phyloP scores from a whole-genome alignment of 2,113 vertebrate genomes.

The Trinectes maculatus region DNA sequence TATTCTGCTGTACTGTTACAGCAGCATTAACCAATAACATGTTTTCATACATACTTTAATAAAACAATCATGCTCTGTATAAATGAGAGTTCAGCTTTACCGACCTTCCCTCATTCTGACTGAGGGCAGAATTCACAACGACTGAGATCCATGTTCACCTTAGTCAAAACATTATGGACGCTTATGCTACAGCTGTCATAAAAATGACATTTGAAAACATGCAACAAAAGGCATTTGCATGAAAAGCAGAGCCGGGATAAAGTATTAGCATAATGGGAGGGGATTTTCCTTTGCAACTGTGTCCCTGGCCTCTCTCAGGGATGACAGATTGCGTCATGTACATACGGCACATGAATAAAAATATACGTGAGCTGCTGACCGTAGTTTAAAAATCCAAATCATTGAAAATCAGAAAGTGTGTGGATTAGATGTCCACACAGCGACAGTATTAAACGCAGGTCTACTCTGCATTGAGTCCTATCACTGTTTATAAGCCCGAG shows the following conservation, averaged over 20 bases:
- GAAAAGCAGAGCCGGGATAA: slow-evolving; percentile 30
- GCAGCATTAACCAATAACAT: slow-evolving; percentile 46
- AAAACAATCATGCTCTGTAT: slow-evolving; percentile 60
- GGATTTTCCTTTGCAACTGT: slow-evolving; percentile 22
- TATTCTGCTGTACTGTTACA: slow-evolving; percentile 19
- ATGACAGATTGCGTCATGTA: slow-evolving; percentile 34
- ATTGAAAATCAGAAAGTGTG: slow-evolving; percentile 1
- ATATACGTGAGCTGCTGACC: background rate
- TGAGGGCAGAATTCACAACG: slow-evolving; percentile 58
- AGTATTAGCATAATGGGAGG: slow-evolving; percentile 48
- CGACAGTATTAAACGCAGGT: background rate
- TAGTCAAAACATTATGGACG: slow-evolving; percentile 65
- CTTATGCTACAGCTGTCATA: slow-evolving; percentile 61
- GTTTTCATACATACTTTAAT: slow-evolving; percentile 48
- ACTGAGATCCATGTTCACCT: slow-evolving; percentile 35
- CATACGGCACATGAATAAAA: slow-evolving; percentile 2
- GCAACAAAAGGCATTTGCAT: slow-evolving; percentile 61
- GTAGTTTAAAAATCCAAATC: slow-evolving; percentile 19
- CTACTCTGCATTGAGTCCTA: slow-evolving; percentile 24
- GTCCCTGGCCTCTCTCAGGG: slow-evolving; percentile 22
- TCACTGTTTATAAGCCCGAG: slow-evolving; percentile 18
- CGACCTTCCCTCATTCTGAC: slow-evolving; percentile 51
- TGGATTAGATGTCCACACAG: background rate
- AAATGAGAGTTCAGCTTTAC: slow-evolving; percentile 43
- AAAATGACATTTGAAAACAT: slow-evolving; percentile 65